Base-by-base conservation (phyloP, 2,113 vertebrate species). In the Gulo gulo region DNA sequence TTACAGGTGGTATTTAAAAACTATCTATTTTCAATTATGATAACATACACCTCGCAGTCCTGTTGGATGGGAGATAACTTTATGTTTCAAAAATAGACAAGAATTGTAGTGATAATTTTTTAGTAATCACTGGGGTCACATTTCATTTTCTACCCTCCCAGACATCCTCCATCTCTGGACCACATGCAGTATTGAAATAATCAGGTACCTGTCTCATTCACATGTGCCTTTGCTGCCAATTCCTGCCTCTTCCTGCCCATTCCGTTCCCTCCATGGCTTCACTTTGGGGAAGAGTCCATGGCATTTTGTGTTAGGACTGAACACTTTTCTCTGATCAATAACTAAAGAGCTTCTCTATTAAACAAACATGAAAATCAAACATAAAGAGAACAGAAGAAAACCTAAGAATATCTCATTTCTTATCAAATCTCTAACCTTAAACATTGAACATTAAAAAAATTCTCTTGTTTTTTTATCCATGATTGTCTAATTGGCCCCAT, bases 1-100 rank as follows among this genome's bases (percentile, higher is more conserved):
- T 69, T 71, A 50, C 18, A 83, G 79, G 79, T 96, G 79, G 42
- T 74, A 80, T 96, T 96, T 96, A 74, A 96, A 95, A 96, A 34
- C 83, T 15, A 71, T 39, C 63, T 47, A 26, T 90, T 95, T 97
- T 93, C 83, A 96, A 26, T 97, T 84, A 87, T 87, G 86, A 67
- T 78, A 92, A 84, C 47, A 47, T 59, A 34, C 8, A 34, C 31
- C 39, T 84, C 42, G 50, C 26, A 23, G 29, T 84, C 67, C 86
- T 97, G 79, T 71, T 95, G 83, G 29, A 39, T 6, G 52, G 73
- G 74, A 92, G 91, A 81, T 94, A 82, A 88, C 45, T 88, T 93
- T 61, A 29, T 63, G 13, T 87, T 95, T 97, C 47, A 61, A 92
- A 93, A 93, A 73, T 23, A 95, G 81, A 24, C 36, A 57, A 24